A percentile compares a stretch with the other conserved stretches of the same genome.
Evolutionary conservation across 23 tunicate species (phyloP).

Genomic region (Diplosoma virens): DNA sequence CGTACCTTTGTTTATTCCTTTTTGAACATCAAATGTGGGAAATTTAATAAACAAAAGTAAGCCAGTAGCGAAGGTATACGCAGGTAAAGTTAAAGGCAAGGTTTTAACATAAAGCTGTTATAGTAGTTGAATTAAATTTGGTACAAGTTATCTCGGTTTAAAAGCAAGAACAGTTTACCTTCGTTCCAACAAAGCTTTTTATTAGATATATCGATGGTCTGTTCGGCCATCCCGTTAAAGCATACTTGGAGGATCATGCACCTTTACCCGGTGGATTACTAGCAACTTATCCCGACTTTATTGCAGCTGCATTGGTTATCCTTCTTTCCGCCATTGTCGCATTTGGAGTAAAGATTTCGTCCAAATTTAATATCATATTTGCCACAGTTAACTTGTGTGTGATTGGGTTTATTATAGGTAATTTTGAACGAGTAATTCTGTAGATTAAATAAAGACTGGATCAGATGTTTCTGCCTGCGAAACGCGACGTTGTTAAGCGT

Average conservation of each 20-base stretch:
- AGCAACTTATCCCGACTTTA: conserved; percentile 57
- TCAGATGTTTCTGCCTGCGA: too few species aligned
- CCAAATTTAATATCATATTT: conserved; percentile 35
- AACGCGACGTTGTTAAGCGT: too few species aligned
- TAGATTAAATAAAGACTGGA: too few species aligned
- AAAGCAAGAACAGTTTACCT: not conserved
- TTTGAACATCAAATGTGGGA: too few species aligned
- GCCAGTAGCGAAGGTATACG: too few species aligned
- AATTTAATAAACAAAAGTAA: too few species aligned
- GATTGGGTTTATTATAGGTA: conserved; percentile 42
- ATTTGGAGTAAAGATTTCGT: conserved; percentile 56
- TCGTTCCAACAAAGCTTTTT: not conserved
- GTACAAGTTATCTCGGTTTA: not conserved
- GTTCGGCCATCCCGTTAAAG: conserved; percentile 10
- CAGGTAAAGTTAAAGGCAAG: too few species aligned
- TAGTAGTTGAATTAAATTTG: too few species aligned
- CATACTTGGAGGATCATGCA: conserved; percentile 33
- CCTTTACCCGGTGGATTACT: conserved; percentile 56
- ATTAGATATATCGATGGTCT: conserved; percentile 47
- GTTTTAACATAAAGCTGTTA: too few species aligned
- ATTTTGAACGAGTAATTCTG: too few species aligned
- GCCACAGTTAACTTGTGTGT: conserved; percentile 39
- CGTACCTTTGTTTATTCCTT: too few species aligned
- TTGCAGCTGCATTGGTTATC: conserved; percentile 37
- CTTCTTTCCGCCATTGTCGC: conserved; percentile 7